Conservation (phyloP, 2,797 vertebrate genomes). For the Myripristis jacobus region DNA sequence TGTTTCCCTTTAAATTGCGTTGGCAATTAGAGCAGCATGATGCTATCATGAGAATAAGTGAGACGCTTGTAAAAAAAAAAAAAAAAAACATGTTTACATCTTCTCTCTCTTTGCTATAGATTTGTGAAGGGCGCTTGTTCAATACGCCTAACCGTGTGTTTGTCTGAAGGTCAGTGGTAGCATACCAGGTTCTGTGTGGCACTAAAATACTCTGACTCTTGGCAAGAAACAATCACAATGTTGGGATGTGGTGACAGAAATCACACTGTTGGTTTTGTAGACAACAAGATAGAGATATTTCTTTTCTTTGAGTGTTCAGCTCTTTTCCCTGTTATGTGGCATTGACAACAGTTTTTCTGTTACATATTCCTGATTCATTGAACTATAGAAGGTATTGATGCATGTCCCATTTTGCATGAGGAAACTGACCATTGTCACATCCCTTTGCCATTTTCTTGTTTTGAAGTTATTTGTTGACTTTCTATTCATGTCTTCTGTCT, state of each 20-base stretch:
- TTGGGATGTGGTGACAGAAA: not conserved
- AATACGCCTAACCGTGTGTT: not conserved
- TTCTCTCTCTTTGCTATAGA: not conserved
- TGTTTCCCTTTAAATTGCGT: not conserved
- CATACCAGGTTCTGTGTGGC: not conserved
- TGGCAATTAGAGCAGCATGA: conserved; percentile 1
- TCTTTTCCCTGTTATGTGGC: too few relatives aligned
- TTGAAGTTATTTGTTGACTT: not conserved
- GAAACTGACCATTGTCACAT: too few relatives aligned
- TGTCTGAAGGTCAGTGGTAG: not conserved
- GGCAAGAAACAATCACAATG: not conserved
- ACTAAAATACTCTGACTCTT: not conserved
- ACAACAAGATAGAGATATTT: not conserved
- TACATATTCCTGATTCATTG: not conserved
- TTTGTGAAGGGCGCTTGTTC: not conserved
- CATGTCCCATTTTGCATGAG: too few relatives aligned
- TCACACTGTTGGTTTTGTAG: not conserved
- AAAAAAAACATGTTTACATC: too few relatives aligned
- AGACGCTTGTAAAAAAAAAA: too few relatives aligned
- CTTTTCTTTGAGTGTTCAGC: too few relatives aligned
- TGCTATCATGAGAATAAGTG: too few relatives aligned
- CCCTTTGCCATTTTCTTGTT: too few relatives aligned
- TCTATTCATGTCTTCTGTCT: not conserved
- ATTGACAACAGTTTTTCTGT: too few relatives aligned
- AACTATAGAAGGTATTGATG: not conserved